These are phyloP conservation scores for Phylloscopus whistleri DNA, from an alignment of 2,113 vertebrate genomes.

Conservation along the genomic window DNA sequence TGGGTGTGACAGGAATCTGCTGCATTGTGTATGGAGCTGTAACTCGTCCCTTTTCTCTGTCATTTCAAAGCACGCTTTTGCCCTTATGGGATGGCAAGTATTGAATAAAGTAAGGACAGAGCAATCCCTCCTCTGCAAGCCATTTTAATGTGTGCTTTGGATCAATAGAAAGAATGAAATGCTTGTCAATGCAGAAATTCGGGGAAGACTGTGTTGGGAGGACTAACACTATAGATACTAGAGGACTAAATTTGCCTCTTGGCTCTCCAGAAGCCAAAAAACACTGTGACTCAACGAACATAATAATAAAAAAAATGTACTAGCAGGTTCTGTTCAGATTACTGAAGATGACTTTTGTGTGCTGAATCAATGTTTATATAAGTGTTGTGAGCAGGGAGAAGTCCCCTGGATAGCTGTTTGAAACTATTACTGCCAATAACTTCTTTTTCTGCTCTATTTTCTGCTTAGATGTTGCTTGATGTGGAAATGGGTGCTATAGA, in stretches of 20 bases:
- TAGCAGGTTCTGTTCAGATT: neutral
- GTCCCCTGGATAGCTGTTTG: neutral
- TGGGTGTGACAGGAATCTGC: neutral
- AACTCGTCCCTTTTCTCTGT: neutral
- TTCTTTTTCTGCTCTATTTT: constrained; percentile 3
- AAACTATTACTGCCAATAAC: neutral
- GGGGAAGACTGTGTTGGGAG: neutral
- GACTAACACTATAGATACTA: neutral
- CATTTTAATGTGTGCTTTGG: constrained; percentile 5
- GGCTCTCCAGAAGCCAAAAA: neutral
- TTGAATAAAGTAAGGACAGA: neutral
- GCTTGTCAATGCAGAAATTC: neutral
- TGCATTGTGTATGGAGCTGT: neutral
- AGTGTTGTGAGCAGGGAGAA: neutral
- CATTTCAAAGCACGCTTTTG: neutral
- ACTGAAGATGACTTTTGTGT: neutral
- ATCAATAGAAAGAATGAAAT: constrained; percentile 1
- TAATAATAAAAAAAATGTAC: neutral
- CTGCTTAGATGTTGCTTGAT: neutral
- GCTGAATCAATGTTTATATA: constrained; percentile 27
- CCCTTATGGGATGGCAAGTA: neutral
- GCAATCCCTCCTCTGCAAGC: neutral
- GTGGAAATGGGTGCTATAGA: neutral
- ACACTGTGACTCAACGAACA: neutral
- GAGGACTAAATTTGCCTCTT: neutral